phyloP scores from a whole-genome alignment of 2,888 invertebrate genomes.

The Mallateleia sp. region DNA sequence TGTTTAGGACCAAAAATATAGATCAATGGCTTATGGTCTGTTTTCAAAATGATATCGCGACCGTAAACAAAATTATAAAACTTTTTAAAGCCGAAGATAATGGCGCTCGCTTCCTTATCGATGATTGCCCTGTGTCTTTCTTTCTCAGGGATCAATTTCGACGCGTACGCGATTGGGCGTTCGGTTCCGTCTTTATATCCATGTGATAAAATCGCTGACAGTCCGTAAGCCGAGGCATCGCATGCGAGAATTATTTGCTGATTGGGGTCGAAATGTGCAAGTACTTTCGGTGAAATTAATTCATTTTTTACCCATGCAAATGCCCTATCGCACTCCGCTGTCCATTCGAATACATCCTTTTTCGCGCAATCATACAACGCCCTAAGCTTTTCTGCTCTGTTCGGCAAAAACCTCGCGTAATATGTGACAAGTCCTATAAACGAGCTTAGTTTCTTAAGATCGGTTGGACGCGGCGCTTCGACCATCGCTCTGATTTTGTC shows the following conservation, averaged over 20 bases:
- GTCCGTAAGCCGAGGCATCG: constrained; percentile 36
- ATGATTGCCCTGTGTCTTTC: constrained; percentile 76
- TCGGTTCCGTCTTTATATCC: constrained; percentile 49
- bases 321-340: constrained; percentile 34
- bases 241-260: constrained; percentile 56
- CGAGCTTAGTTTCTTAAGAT: not conserved
- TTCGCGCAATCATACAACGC: too few species aligned
- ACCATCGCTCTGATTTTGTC: not conserved
- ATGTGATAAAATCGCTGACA: constrained; percentile 16
- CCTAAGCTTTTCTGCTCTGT: not conserved
- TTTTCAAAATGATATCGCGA: too few species aligned
- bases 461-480: not conserved
- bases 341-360: too few species aligned
- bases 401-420: constrained; percentile 12
- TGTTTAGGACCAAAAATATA: too few species aligned
- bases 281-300: constrained; percentile 40
- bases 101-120: too few species aligned
- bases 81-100: too few species aligned
- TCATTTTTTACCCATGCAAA: constrained; percentile 47
- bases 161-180: constrained; percentile 77
- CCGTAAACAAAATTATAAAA: too few species aligned
- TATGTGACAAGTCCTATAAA: constrained; percentile 2
- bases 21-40: too few species aligned
- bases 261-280: constrained; percentile 44
- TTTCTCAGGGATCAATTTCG: constrained; percentile 70